Conservation (phyloP, 2,797 vertebrate species). For the Smutsia gigantea region DNA sequence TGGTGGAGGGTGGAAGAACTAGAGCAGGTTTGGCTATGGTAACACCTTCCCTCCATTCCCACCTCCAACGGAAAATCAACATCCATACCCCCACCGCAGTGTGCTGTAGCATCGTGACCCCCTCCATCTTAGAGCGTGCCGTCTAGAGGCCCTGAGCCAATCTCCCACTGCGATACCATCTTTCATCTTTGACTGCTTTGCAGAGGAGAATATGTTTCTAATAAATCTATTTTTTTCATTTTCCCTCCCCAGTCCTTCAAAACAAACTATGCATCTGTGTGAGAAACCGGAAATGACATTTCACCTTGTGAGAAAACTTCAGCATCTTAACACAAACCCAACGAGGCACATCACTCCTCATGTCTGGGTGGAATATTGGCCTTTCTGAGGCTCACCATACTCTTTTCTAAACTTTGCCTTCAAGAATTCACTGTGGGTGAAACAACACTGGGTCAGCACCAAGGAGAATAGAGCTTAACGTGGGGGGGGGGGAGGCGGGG, state of each 20-base stretch:
- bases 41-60: neutral
- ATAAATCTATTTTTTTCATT: neutral
- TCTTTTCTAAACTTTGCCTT: neutral
- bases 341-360: neutral
- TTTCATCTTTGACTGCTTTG: neutral
- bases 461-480: neutral
- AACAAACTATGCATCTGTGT: neutral
- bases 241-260: neutral
- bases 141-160: neutral
- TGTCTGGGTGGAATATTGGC: neutral
- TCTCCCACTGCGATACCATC: neutral
- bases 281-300: neutral
- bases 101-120: neutral
- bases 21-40: neutral
- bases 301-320: slow-evolving; percentile 12
- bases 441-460: neutral
- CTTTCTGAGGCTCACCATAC: neutral
- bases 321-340: neutral
- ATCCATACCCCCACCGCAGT: neutral
- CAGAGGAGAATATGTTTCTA: neutral
- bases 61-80: neutral
- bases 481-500: too few species aligned
- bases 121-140: neutral
- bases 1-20: neutral
- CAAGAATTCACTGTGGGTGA: neutral